phyloP scores from a whole-genome alignment of 2,888 invertebrate genomes.

The Hedya salicella region DNA sequence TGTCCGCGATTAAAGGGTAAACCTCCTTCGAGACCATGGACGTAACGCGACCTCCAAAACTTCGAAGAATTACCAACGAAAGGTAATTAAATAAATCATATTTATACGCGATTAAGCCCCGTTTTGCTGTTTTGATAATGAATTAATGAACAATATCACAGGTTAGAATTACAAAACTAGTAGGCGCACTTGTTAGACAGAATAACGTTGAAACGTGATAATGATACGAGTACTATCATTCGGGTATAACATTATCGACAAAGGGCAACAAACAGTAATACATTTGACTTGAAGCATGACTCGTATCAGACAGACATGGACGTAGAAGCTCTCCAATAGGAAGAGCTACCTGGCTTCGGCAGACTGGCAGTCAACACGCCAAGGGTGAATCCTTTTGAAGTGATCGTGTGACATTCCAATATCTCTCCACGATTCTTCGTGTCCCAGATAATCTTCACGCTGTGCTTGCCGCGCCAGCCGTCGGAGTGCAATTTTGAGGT shows the following conservation, averaged over 20 bases:
- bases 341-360: slow-evolving; percentile 64
- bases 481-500: slow-evolving; percentile 63
- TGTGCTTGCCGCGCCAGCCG: slow-evolving; percentile 70
- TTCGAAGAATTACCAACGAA: too few relatives aligned
- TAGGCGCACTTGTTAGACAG: not conserved
- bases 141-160: not conserved
- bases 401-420: slow-evolving; percentile 73
- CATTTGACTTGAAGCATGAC: slow-evolving; percentile 46
- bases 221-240: not conserved
- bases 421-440: slow-evolving; percentile 59
- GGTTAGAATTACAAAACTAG: not conserved
- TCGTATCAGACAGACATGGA: slow-evolving; percentile 28
- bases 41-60: too few relatives aligned
- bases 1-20: too few relatives aligned
- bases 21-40: too few relatives aligned
- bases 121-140: too few relatives aligned
- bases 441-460: slow-evolving; percentile 67
- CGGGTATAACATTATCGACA: slow-evolving; percentile 7
- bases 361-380: slow-evolving; percentile 72
- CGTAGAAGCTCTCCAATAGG: slow-evolving; percentile 45
- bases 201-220: not conserved
- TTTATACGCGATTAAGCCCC: too few relatives aligned
- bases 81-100: too few relatives aligned
- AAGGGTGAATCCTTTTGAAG: slow-evolving; percentile 65
- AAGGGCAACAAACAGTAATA: slow-evolving; percentile 4